A percentile compares a stretch with the other conserved stretches of the same genome.
phyloP scores from a whole-genome alignment of 2,888 invertebrate genomes.

The Trachelus troglodyta region DNA sequence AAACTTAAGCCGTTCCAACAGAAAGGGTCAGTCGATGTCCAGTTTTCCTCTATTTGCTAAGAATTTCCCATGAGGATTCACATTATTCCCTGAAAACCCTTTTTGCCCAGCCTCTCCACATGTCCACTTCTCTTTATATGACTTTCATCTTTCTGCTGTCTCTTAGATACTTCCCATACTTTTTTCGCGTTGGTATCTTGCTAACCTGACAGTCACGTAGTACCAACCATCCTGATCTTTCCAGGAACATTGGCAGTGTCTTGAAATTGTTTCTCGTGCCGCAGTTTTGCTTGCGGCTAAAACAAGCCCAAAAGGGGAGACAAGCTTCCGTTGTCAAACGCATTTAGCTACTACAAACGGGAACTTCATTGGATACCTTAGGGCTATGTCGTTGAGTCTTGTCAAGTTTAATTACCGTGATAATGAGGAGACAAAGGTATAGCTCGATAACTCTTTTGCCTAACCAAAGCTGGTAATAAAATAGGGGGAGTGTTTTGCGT shows the following conservation, averaged over 20 bases:
- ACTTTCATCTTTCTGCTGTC: neutral
- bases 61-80: slow-evolving; percentile 55
- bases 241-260: neutral
- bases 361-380: slow-evolving; percentile 52
- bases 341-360: slow-evolving; percentile 64
- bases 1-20: slow-evolving; percentile 29
- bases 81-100: slow-evolving; percentile 19
- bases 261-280: neutral
- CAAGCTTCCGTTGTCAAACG: slow-evolving; percentile 64
- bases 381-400: slow-evolving; percentile 58
- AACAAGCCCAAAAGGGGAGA: slow-evolving; percentile 48
- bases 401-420: slow-evolving; percentile 56
- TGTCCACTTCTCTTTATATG: slow-evolving; percentile 2
- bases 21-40: slow-evolving; percentile 44
- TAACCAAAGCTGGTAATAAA: neutral
- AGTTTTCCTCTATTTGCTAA: slow-evolving; percentile 52
- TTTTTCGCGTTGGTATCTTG: neutral
- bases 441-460: neutral
- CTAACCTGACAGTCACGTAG: neutral
- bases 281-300: slow-evolving; percentile 27
- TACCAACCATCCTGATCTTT: neutral
- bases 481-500: neutral
- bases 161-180: neutral
- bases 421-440: slow-evolving; percentile 23
- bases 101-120: slow-evolving; percentile 3